Evolutionary conservation across 2,113 vertebrate species (phyloP).

Genomic region (Accipiter virgatus): DNA sequence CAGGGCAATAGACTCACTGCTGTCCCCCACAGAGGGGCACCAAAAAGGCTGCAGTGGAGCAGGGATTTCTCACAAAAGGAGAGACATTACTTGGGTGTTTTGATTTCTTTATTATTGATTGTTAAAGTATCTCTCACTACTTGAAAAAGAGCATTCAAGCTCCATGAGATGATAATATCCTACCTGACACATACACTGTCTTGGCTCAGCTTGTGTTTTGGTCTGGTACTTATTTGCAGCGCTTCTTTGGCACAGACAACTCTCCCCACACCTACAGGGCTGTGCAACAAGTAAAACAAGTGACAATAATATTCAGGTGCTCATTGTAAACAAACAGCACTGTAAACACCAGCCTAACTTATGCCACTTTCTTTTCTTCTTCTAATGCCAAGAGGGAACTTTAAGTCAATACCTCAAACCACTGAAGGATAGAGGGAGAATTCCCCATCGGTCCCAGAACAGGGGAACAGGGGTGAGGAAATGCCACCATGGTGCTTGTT

Average conservation of each 20-base stretch:
- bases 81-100: not conserved
- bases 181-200: not conserved
- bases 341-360: not conserved
- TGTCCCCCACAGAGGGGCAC: not conserved
- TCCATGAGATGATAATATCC: not conserved
- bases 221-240: not conserved
- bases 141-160: not conserved
- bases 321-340: conserved; percentile 20
- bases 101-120: not conserved
- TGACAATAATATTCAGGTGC: not conserved
- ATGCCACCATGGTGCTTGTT: not conserved
- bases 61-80: not conserved
- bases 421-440: not conserved
- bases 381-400: not conserved
- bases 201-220: not conserved
- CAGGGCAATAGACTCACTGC: not conserved
- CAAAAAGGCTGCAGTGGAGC: not conserved
- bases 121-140: not conserved
- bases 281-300: conserved; percentile 21
- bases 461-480: not conserved
- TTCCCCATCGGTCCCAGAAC: not conserved
- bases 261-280: conserved; percentile 31
- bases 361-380: not conserved
- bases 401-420: not conserved
- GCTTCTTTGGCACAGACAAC: not conserved